phyloP scores from a whole-genome alignment of 2,797 vertebrate species.

The Coregonus sp. region DNA sequence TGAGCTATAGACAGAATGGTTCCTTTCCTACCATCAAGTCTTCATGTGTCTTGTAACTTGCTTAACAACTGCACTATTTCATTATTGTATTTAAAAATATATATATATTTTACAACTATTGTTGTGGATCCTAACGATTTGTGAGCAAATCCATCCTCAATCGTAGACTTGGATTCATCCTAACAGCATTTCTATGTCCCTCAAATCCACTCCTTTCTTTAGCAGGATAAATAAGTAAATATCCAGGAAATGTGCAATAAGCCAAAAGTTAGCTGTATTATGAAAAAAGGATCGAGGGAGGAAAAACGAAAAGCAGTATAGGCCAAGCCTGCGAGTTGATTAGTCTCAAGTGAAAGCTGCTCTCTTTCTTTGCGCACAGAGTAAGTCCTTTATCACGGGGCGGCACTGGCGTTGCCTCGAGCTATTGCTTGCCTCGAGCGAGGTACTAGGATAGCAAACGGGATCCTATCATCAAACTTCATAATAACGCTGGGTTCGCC shows the following conservation, averaged over 20 bases:
- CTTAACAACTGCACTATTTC: background rate
- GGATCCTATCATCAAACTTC: constrained; percentile 89
- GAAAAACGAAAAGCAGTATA: constrained; percentile 67
- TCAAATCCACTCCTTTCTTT: constrained; percentile 27
- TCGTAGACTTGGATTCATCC: constrained; percentile 60
- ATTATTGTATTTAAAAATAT: background rate
- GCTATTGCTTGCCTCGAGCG: constrained; percentile 89
- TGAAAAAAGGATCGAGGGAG: constrained; percentile 35
- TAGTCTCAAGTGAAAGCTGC: constrained; percentile 82
- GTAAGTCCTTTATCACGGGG: constrained; percentile 98
- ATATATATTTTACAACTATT: background rate
- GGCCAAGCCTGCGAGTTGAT: constrained; percentile 83
- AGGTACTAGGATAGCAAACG: constrained; percentile 81
- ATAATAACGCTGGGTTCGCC: constrained; percentile 90
- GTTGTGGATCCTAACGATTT: background rate
- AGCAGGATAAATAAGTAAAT: constrained; percentile 41
- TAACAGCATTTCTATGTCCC: constrained; percentile 34
- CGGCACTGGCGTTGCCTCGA: constrained; percentile 91
- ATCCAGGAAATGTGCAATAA: constrained; percentile 50
- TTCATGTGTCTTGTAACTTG: constrained; percentile 20
- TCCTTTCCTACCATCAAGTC: constrained; percentile 31
- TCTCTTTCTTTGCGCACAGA: constrained; percentile 66
- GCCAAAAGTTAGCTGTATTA: constrained; percentile 60
- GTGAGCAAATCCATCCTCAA: constrained; percentile 48
- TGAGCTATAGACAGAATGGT: constrained; percentile 37